Percentiles rank a stretch among this genome's conserved stretches.
Evolutionary conservation across 2,113 vertebrate genomes (phyloP).

Genomic region (Rhea pennata): DNA sequence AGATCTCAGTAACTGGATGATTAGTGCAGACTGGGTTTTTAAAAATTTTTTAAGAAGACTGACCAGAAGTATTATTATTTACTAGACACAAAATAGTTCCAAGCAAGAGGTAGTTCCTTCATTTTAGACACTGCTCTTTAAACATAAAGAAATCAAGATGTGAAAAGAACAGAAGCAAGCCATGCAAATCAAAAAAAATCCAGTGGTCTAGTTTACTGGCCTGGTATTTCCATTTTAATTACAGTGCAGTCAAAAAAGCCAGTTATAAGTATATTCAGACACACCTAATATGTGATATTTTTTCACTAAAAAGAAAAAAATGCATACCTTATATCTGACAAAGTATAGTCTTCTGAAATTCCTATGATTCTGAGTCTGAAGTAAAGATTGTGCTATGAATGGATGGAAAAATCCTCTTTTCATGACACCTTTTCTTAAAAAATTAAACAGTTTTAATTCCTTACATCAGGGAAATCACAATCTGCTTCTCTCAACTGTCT

Average conservation of each 20-base stretch:
- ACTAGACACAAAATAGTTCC: background rate
- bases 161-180: background rate
- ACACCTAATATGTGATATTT: background rate
- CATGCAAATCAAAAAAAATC: background rate
- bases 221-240: background rate
- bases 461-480: background rate
- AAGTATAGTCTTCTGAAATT: background rate
- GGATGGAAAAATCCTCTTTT: background rate
- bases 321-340: background rate
- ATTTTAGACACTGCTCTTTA: background rate
- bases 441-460: background rate
- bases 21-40: background rate
- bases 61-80: background rate
- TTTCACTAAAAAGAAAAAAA: background rate
- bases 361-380: background rate
- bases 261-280: background rate
- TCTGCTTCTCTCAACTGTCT: background rate
- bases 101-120: background rate
- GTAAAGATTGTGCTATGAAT: background rate
- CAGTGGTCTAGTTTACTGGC: background rate
- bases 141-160: background rate
- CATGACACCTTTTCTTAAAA: rapidly evolving
- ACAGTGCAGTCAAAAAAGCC: background rate
- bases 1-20: background rate
- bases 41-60: background rate